Base-by-base conservation (phyloP, 1,140 invertebrate species). In the Carposina sasakii region DNA sequence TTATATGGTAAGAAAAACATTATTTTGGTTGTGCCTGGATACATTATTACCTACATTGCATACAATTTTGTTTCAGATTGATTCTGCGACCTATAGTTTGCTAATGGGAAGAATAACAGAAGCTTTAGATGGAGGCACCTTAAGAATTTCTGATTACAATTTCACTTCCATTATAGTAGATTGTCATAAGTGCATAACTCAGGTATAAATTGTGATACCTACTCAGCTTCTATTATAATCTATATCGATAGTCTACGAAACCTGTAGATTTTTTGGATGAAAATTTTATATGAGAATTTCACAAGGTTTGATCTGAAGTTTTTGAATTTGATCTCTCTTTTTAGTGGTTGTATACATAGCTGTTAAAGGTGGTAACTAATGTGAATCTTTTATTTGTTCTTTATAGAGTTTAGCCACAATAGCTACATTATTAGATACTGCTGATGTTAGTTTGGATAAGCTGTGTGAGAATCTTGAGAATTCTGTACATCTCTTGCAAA, bases 341-440 rank as follows among this genome's bases (percentile, higher is more conserved):
- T 33, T 6, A 28, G 12, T 28, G 24, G 12, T 28, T 28, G 24
- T 33, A 13, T 33, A 8, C 3, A 13, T 33, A 5, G 9, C 4
- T 17, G 20, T 37, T 3, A 37, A 37, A 19, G 8, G 13, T 37
- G 34, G 13, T 3, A n/a, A 33, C 13, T 6, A 33, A 33, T 15
- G 40, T 37, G 20, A 45, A 28, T 12, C 28, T 13, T 30, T 23
- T 13, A 43, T 33, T 33, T 75, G 70, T 42, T 39, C 3, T 45
- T 42, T 42, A 19, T 54, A 81, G 77, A 58, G 60, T 41, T 40
- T 81, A 15, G 54, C 64, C 34, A 59, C 71, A 9, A 40, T 39
- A n/a, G 46, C 52, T 19, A 26, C 68, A 26, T 22, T 75, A 45
- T 43, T 50, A 15, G 47, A 70, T 23, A 42, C 56, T 34, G 42